Conservation (phyloP, 1,140 invertebrate species). For the Solenopsis fugax region DNA sequence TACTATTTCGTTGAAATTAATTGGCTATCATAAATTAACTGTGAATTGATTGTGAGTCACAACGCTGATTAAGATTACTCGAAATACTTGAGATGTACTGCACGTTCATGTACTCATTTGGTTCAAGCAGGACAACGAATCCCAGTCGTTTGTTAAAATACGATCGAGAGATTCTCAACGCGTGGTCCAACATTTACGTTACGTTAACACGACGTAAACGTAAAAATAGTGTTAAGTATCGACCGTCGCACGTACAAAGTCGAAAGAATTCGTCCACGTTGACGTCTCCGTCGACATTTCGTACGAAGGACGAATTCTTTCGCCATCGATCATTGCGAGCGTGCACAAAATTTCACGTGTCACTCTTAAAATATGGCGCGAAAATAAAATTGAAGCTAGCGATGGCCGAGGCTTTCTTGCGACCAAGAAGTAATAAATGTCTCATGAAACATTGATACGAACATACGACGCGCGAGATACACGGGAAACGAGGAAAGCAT, state of each 20-base stretch:
- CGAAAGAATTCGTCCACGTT: slow-evolving; percentile 41
- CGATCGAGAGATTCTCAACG: not conserved
- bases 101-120: slow-evolving; percentile 52
- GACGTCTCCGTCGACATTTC: not conserved
- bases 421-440: slow-evolving; percentile 41
- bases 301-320: not conserved
- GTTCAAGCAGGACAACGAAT: slow-evolving; percentile 23
- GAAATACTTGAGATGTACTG: not conserved
- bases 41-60: slow-evolving; percentile 53
- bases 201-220: slow-evolving; percentile 10
- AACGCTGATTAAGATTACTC: not conserved
- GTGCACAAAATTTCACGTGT: slow-evolving; percentile 26
- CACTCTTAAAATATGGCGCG: slow-evolving; percentile 5
- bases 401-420: not conserved
- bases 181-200: not conserved
- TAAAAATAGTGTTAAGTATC: slow-evolving; percentile 21
- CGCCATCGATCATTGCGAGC: slow-evolving; percentile 40
- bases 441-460: slow-evolving; percentile 50
- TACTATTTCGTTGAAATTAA: not conserved
- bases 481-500: slow-evolving; percentile 31
- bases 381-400: slow-evolving; percentile 29
- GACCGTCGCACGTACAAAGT: not conserved
- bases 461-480: not conserved
- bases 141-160: not conserved
- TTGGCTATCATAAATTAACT: not conserved